Evolutionary conservation across 2,888 invertebrate genomes (phyloP), one percentile per base, ranked within the genome.

Genomic region (Podotricha telesiphe): DNA sequence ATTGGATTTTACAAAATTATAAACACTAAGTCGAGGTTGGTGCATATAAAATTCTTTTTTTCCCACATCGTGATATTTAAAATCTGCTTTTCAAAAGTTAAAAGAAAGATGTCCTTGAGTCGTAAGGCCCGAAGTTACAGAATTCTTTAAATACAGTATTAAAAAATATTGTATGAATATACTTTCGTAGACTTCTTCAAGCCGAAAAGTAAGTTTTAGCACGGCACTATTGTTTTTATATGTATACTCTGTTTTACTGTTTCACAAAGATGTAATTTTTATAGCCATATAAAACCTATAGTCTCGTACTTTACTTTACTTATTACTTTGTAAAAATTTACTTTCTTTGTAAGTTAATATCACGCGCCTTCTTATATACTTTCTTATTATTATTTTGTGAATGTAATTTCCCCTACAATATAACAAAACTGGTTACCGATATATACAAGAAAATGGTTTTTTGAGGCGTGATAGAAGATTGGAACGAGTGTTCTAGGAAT

Each of bases 401-500:
- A 15, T 59, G 15, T 42, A 59, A n/a, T n/a, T 15, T 28, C 22
- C 22, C 56, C 20, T 58, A 58, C 20, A 40, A 19, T 58, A 42
- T 56, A 42, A 42, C 58, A 20, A 42, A 58, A 58, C 42, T 42
- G 58, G 42, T 58, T 55, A 48, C 62, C 45, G 20, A 63, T 63
- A 45, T 55, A 61, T 65, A 50, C 34, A 48, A 45, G 50, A 62
- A 56, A 58, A 71, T 58, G 62, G 62, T 65, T 62, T 65, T 61
- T 65, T 56, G 65, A 65, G 65, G 65, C 65, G 56, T 56, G 42
- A 62, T 65, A 62, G 55, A 56, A 71, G 45, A 65, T 71, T 62
- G 70, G 45, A 51, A 68, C 37, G 61, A 55, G 68, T 22, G 51
- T 34, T 62, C 40, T 19, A 55, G 67, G 55, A 62, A 68, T 53